These are phyloP conservation scores for Eurystomus gularis DNA, from an alignment of 2,113 vertebrate genomes.

Conservation along the genomic window DNA sequence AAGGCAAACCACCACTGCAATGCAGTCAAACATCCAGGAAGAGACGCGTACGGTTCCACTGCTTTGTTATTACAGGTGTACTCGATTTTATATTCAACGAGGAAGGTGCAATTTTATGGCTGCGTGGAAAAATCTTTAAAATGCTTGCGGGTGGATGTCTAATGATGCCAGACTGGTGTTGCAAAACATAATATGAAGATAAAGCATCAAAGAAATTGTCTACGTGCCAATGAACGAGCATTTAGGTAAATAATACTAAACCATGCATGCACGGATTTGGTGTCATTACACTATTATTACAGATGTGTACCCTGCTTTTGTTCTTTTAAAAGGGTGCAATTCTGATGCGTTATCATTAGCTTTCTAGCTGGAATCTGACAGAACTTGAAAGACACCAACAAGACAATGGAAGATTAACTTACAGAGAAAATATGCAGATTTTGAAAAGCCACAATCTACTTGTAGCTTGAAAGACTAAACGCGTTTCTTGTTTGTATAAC, in stretches of 20 bases:
- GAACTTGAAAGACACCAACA: neutral
- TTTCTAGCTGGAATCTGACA: neutral
- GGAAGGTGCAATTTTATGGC: constrained; percentile 50
- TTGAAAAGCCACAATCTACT: neutral
- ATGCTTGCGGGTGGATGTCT: neutral
- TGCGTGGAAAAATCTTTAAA: constrained; percentile 15
- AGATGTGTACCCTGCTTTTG: neutral
- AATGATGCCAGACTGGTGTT: neutral
- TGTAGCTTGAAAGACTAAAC: neutral
- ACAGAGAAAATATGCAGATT: neutral
- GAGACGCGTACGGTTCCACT: neutral
- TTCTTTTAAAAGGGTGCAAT: neutral
- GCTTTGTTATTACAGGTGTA: constrained; percentile 65
- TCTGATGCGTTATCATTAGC: neutral
- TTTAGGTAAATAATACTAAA: constrained; percentile 26
- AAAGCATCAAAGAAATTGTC: neutral
- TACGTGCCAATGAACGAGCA: neutral
- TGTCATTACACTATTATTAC: neutral
- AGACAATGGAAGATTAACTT: neutral
- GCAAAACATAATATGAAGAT: neutral
- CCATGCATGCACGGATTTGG: neutral
- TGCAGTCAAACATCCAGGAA: neutral
- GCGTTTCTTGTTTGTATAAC: neutral
- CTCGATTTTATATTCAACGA: neutral
- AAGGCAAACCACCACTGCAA: neutral